Conservation (phyloP, 2,797 vertebrate species). For the Myotis daubentonii region DNA sequence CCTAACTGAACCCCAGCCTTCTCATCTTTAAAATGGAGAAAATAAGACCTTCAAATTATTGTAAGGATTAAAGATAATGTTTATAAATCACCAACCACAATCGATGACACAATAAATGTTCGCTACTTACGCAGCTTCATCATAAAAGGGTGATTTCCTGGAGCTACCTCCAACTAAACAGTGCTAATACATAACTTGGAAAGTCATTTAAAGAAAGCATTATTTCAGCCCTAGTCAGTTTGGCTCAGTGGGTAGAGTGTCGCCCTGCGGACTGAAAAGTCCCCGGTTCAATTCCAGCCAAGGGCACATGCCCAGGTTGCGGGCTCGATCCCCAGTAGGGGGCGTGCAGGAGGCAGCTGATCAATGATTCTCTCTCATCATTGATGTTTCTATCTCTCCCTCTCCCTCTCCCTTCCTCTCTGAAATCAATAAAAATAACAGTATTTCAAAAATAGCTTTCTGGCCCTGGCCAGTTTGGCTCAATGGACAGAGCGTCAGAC, state of each 20-base stretch:
- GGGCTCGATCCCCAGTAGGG: too few relatives aligned
- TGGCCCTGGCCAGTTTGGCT: too few relatives aligned
- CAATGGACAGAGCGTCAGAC: too few relatives aligned
- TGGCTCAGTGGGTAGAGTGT: too few relatives aligned
- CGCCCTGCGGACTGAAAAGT: too few relatives aligned
- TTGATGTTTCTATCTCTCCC: too few relatives aligned
- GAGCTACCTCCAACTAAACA: neutral
- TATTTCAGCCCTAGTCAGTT: neutral
- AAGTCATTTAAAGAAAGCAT: neutral
- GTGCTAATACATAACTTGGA: neutral
- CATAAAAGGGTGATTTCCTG: neutral
- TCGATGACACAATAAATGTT: neutral
- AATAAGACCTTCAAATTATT: neutral
- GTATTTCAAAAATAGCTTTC: constrained; percentile 5
- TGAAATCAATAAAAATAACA: neutral
- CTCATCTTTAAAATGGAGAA: neutral
- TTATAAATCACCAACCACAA: constrained; percentile 17
- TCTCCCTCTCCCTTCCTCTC: too few relatives aligned
- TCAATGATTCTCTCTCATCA: too few relatives aligned
- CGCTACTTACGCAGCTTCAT: neutral
- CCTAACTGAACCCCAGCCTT: neutral
- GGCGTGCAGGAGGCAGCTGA: too few relatives aligned
- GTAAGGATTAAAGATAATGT: neutral
- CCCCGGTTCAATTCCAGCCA: too few relatives aligned
- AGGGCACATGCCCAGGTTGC: too few relatives aligned